Evolutionary conservation across 2,797 vertebrate species (phyloP), one percentile per base, ranked within the genome.

Genomic region (Gymnodraco acuticeps): DNA sequence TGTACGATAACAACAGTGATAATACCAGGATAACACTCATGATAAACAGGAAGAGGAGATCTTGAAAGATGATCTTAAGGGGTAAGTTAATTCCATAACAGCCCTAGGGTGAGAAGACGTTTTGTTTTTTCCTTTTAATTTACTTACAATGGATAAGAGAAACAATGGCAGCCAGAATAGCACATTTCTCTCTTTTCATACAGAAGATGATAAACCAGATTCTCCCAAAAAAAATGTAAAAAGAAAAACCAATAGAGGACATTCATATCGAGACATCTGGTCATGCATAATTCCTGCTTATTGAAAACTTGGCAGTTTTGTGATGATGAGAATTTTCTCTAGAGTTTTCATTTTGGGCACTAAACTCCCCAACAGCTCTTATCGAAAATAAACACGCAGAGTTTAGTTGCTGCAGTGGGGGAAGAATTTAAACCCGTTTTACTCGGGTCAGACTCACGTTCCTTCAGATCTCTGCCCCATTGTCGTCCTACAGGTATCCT

Each of bases 211-310:
- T 86, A 83, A 90, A 81, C 73, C 50, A 66, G 66, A 70, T 82
- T 84, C 60, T 75, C 42, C 53, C 4, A 41, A 53, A 74, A 79
- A 52, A 53, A 16, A 38, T 50, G 69, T 64, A 77, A 50, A 51
- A 23, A 20, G 10, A 46, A 41, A 75, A 81, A 54, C 56, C 73
- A 80, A 74, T 11, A 63, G 85, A 90, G 86, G 84, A 79, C 46
- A 70, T 67, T 91, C 62, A 6, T 83, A 92, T 90, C 89, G 42
- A 89, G 88, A 90, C 93, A 94, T 93, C 92, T 94, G 91, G 78
- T 93, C 92, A 90, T 94, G 90, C 89, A 91, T 93, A 93, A 93
- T 93, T 94, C 88, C 84, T 88, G 83, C 89, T 91, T 90, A 92
- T 88, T 92, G 88, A 92, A 93, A 87, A 83, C 85, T 90, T 89